phyloP scores from a whole-genome alignment of 2,113 vertebrate genomes.

The Peucedramus taeniatus region DNA sequence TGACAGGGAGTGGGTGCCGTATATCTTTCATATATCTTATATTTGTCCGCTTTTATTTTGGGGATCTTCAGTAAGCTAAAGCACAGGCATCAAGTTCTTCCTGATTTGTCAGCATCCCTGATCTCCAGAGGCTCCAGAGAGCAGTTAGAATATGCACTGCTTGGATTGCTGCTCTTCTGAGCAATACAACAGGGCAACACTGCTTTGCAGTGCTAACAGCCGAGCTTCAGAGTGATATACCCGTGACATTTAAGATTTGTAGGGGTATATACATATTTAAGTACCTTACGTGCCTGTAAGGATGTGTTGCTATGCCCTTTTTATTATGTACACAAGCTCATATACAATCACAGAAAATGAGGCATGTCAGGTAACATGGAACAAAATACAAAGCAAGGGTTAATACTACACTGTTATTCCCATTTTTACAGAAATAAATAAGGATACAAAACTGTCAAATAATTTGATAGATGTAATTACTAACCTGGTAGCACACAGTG shows the following conservation, averaged over 20 bases:
- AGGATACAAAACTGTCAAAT: background rate
- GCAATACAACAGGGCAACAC: background rate
- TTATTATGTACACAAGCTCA: background rate
- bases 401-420: background rate
- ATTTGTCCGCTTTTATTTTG: background rate
- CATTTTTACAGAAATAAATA: background rate
- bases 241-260: background rate
- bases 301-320: background rate
- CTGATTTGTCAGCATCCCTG: accelerated
- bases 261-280: background rate
- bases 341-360: background rate
- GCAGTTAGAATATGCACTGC: background rate
- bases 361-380: background rate
- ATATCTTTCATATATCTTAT: background rate
- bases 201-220: background rate
- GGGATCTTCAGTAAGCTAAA: background rate
- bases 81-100: background rate
- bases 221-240: background rate
- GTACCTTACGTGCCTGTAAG: background rate
- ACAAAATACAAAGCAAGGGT: background rate
- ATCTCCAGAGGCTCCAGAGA: background rate
- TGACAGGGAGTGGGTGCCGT: background rate
- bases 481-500: background rate
- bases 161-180: background rate
- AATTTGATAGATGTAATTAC: background rate